These are phyloP conservation scores for Amazona ochrocephala DNA, from an alignment of 2,797 vertebrate species.

Conservation along the genomic window DNA sequence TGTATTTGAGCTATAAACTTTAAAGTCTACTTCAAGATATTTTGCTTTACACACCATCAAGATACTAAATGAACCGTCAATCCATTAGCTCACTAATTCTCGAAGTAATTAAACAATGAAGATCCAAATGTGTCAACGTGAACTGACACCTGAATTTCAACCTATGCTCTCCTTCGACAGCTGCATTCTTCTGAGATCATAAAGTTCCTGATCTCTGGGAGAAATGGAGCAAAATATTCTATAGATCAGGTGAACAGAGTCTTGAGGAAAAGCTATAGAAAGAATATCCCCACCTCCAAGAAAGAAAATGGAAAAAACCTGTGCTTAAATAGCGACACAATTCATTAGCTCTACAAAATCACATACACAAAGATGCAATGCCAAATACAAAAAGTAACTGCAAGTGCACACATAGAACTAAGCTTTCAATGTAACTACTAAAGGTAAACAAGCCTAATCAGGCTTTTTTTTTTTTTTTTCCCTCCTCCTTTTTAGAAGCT, in stretches of 20 bases:
- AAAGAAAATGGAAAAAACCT: neutral
- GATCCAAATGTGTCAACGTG: neutral
- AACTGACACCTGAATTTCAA: constrained; percentile 15
- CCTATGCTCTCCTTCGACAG: constrained; percentile 2
- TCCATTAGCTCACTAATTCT: constrained; percentile 7
- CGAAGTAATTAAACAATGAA: constrained; percentile 20
- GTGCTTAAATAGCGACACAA: neutral
- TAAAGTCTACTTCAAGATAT: neutral
- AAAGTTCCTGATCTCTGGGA: neutral
- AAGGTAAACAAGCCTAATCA: neutral
- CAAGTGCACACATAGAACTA: neutral
- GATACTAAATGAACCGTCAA: neutral
- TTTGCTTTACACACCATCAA: neutral
- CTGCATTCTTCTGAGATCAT: neutral
- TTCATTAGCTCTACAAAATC: neutral
- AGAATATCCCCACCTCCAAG: neutral
- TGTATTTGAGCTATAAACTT: neutral
- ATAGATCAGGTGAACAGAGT: neutral
- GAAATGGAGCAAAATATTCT: neutral
- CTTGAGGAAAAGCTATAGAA: neutral
- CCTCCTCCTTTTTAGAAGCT: neutral
- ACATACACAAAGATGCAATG: neutral
- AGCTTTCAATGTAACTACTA: neutral
- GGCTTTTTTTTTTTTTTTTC: neutral
- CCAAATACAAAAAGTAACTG: neutral